Conservation (phyloP, 2,113 vertebrate species). For the Anhinga anhinga region DNA sequence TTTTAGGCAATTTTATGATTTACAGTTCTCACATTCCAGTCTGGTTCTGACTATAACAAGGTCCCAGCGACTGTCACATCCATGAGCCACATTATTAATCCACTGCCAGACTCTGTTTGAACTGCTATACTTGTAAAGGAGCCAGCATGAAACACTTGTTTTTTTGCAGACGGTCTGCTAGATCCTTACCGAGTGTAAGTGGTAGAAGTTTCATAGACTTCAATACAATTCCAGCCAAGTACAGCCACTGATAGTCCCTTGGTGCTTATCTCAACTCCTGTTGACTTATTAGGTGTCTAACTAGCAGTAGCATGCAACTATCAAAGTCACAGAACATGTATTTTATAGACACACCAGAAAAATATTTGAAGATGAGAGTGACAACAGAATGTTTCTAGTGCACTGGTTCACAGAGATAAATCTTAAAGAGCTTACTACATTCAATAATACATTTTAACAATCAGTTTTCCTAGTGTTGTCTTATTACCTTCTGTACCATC, state of each 20-base stretch:
- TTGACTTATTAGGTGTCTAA: conserved; percentile 48
- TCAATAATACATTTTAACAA: neutral
- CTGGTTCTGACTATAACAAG: conserved; percentile 19
- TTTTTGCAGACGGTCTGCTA: neutral
- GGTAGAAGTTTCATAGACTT: neutral
- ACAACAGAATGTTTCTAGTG: neutral
- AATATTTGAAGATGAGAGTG: neutral
- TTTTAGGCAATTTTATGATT: conserved; percentile 36
- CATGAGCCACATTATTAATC: conserved; percentile 49
- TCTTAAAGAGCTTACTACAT: neutral
- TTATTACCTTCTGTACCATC: neutral
- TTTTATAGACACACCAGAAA: neutral
- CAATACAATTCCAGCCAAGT: neutral
- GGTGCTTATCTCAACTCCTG: neutral
- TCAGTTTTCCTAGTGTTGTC: neutral
- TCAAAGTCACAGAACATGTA: neutral
- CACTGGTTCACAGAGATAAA: neutral
- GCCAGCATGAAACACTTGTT: neutral
- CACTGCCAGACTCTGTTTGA: conserved; percentile 33
- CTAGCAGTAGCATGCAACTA: conserved; percentile 3
- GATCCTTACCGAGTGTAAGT: neutral
- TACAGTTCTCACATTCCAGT: conserved; percentile 49
- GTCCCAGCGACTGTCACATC: conserved; percentile 14
- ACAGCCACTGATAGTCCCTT: neutral
- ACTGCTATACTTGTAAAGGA: conserved; percentile 3